Evolutionary conservation across 2,888 invertebrate species (phyloP), one percentile per base, ranked within the genome.

Genomic region (Dascillus cervinus): DNA sequence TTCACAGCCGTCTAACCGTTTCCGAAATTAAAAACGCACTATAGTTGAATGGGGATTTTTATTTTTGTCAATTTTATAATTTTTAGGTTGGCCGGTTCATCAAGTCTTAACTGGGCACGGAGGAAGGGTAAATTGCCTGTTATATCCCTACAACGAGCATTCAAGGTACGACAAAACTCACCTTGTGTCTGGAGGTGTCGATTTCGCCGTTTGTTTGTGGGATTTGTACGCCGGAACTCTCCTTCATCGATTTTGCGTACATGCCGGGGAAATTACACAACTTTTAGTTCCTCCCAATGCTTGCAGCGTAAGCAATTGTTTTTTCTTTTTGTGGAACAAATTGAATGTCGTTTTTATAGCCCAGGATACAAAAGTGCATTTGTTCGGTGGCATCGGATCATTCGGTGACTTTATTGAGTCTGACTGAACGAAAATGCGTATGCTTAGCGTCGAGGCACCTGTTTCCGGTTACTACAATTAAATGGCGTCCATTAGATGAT

Each of bases 371-470:
- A 55, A 89, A 94, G 52, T 94, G 94, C 52, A 80, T 97, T 30
- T 96, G 96, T 62, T 89, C 95, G 2, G 94, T 98, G 2, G 96
- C 96, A 0, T 90, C 89, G 1, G 98, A 98, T 60, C 96, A 98
- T 69, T 95, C 96, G 11, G 96, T 97, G 0, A 91, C 96, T 0
- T 71, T 98, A 32, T 69, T 98, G 2, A 94, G 94, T 58, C 64
- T 95, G 12, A 77, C 85, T 11, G 97, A 98, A 62, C 78, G 90
- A 30, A 95, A 95, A 60, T 94, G 96, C 62, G 84, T 96, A 13
- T 86, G 97, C 31, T 69, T 98, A 19, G 97, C 97, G 0, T 73
- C 72, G 26, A 77, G 92, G 10, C 98, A 98, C 64, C 72, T 96
- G 20, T 97, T 95, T 64, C 97, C 98, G 0, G 91, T 98, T 12